Evolutionary conservation across 30 jellyfish, hydroid and myxozoan species (phyloP).

Genomic region (Nemopilema nomurai): DNA sequence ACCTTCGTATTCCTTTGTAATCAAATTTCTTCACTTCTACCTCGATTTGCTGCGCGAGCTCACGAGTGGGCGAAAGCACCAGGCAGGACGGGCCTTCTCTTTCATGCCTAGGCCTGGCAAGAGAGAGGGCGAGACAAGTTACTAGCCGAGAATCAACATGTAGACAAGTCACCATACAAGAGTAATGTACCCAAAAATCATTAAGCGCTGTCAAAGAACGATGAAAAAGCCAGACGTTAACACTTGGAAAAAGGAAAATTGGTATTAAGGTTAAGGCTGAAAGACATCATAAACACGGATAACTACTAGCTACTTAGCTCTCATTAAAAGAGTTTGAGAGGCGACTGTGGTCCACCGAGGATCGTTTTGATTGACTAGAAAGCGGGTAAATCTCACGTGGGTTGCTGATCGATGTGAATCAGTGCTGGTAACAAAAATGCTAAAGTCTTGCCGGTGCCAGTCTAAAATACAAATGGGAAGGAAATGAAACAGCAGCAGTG

Average conservation of each 20-base stretch:
- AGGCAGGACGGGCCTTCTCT: conserved; percentile 97
- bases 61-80: conserved; percentile 98
- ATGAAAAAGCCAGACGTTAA: no score
- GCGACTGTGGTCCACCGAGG: no score
- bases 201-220: no score
- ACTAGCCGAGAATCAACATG: neutral
- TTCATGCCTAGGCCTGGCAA: conserved; percentile 74
- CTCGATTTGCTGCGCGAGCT: conserved; percentile 98
- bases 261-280: no score
- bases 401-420: conserved; percentile 93
- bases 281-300: no score
- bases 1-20: conserved; percentile 95
- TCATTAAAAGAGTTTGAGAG: no score
- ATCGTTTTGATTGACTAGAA: no score
- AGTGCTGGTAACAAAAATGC: conserved; percentile 99
- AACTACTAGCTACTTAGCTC: no score
- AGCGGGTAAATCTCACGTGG: conserved; percentile 40
- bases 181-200: no score
- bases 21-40: conserved; percentile 92
- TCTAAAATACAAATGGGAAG: conserved; percentile 46
- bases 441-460: conserved; percentile 99
- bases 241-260: no score
- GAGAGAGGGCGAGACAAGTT: neutral
- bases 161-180: no score
- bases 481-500: no score